Evolutionary conservation across 2,113 vertebrate genomes (phyloP), one percentile per base, ranked within the genome.

Genomic region (Synodontis membranacea): DNA sequence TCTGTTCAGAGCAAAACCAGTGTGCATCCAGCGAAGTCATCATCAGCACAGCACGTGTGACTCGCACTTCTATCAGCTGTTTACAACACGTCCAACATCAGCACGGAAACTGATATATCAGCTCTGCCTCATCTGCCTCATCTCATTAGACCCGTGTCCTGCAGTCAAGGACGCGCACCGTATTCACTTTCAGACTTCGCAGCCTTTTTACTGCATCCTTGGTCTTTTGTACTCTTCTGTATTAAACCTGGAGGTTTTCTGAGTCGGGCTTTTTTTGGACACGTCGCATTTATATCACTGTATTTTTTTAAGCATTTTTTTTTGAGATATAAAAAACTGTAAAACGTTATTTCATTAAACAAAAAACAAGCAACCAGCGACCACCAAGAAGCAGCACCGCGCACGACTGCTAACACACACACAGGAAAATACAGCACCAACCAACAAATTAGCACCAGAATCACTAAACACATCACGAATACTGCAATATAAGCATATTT

Each of bases 41-140:
- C 74, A 66, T 50, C 60, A 15, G 62, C 78, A 58, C 46, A 70
- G 76, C 52, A 78, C 34, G 60, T 70, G 60, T 17, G 48, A 80
- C 46, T 86, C 76, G n/a, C 84, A 80, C 76, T 66, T 80, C 66
- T 44, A 56, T 80, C 75, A 70, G 76, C 60, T 86, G 75, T 80
- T 86, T 80, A 86, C 60, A n/a, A 79, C 84, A 66, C 37, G 83
- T 80, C 75, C 39, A 68, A 39, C 60, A 86, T 70, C 84, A 86
- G 76, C 62, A 86, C 8, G 34, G 62, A 68, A 86, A 86, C 31
- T 31, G 84, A 86, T n/a, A 68, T 3, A 42, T 70, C 75, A 52
- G 84, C 75, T 70, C 46, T 17, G 19, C 31, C 7, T 80, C 68
- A 79, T 79, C n/a, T 21, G 75, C 68, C 62, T 72, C 28, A 54